Evolutionary conservation across 2,797 vertebrate genomes (phyloP), one percentile per base, ranked within the genome.

Genomic region (Myotis findleyi): DNA sequence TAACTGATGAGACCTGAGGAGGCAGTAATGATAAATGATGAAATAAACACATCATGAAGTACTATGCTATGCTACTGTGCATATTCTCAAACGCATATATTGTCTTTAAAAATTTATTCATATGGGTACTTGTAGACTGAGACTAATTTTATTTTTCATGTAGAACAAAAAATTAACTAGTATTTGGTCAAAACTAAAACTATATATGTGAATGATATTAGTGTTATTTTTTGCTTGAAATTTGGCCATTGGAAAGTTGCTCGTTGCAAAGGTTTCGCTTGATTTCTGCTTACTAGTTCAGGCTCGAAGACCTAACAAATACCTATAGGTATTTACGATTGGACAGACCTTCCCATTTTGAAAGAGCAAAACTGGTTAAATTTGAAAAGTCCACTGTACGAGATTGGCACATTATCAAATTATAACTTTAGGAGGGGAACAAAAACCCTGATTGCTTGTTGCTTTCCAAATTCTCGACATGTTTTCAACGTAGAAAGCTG

Each of bases 381-480:
- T 49, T 93, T 64, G 44, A 72, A 90, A 95, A 96, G 95, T 84
- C 59, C 75, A 53, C 23, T 2, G 5, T 75, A 77, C 84, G 20
- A 83, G n/a, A 41, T 89, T 80, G 79, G 92, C 87, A 69, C 5
- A 41, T 94, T 84, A 80, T 77, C 83, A 91, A 94, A 94, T 76
- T 64, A 82, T 38, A 96, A 51, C 59, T 53, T 4, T 77, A 92
- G 76, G 82, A 97, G 89, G 6, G 73, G 94, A 93, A 53, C 44
- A 93, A 47, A 81, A 82, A 62, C 96, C 57, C 68, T 96, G 97
- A 93, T 87, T 97, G 86, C 77, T 95, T 92, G n/a, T 49, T 97
- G 69, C 87, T 97, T 96, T 79, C 91, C 80, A 91, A 95, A 96
- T 86, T 57, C 96, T 84, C 96, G 87, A 73, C 81, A 93, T 73